Percentiles rank a stretch among this genome's conserved stretches.
Conservation (phyloP, 2,113 vertebrate genomes). For the Oxygymnocypris stewartii region DNA sequence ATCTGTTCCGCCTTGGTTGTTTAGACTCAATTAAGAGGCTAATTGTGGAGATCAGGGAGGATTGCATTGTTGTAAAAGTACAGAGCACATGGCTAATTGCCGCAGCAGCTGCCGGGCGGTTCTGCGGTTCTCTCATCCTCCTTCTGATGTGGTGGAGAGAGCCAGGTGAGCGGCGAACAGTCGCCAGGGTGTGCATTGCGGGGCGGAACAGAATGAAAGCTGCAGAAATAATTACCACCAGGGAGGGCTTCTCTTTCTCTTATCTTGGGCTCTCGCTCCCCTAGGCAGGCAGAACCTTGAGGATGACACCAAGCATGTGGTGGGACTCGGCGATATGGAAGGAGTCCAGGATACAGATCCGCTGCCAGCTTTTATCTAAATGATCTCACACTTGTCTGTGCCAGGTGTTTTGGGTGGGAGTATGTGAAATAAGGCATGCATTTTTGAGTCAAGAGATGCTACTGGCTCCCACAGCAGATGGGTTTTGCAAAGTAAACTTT, state of each 20-base stretch:
- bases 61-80: conserved; percentile 74
- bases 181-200: conserved; percentile 34
- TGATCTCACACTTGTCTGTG: conserved; percentile 67
- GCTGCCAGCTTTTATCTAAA: conserved; percentile 71
- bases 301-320: conserved; percentile 80
- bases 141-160: conserved; percentile 56
- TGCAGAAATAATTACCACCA: conserved; percentile 73
- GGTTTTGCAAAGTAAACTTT: conserved; percentile 37
- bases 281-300: conserved; percentile 62
- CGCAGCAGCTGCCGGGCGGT: conserved; percentile 74
- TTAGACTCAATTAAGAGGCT: conserved; percentile 79
- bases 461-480: conserved; percentile 20
- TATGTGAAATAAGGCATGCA: conserved; percentile 65
- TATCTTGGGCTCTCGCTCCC: conserved; percentile 37
- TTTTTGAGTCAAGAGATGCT: conserved; percentile 56
- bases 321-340: conserved; percentile 74
- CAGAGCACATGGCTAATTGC: conserved; percentile 76
- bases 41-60: conserved; percentile 76
- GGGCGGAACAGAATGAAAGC: conserved; percentile 57
- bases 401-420: conserved; percentile 66
- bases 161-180: conserved; percentile 63
- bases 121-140: conserved; percentile 51
- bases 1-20: conserved; percentile 73
- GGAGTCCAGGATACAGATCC: conserved; percentile 68
- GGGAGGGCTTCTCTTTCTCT: conserved; percentile 62